These are phyloP conservation scores for Brachionus angularis DNA, from an alignment of 1,140 invertebrate species.

Conservation along the genomic window DNA sequence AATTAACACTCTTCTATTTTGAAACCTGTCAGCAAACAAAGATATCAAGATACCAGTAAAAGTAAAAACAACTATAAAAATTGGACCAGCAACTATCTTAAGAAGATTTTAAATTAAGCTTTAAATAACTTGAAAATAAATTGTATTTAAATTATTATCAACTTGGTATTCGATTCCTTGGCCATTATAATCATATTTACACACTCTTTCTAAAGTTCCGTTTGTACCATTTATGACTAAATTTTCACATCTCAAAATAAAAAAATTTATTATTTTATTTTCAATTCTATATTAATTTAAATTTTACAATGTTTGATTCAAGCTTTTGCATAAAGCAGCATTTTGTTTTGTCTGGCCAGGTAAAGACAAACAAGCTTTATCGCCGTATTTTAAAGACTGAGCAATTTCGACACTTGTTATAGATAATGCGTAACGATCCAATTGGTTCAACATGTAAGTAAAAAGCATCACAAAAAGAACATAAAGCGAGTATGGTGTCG, in stretches of 20 bases:
- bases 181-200: slow-evolving; percentile 87
- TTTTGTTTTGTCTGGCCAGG: slow-evolving; percentile 2
- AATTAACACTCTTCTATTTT: slow-evolving; percentile 63
- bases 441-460: slow-evolving; percentile 58
- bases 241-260: neutral
- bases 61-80: slow-evolving; percentile 84
- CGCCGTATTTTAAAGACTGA: slow-evolving; percentile 72
- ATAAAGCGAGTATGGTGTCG: slow-evolving; percentile 52
- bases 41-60: slow-evolving; percentile 77
- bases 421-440: slow-evolving; percentile 57
- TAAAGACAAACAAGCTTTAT: slow-evolving; percentile 72
- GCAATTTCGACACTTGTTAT: slow-evolving; percentile 56
- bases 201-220: slow-evolving; percentile 62
- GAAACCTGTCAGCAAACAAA: slow-evolving; percentile 65
- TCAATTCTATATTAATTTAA: neutral
- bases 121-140: neutral
- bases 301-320: slow-evolving; percentile 45
- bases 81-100: slow-evolving; percentile 75
- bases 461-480: slow-evolving; percentile 54
- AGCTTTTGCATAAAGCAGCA: slow-evolving; percentile 29
- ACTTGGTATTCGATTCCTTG: slow-evolving; percentile 80
- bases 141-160: neutral
- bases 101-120: neutral
- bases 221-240: slow-evolving; percentile 58
- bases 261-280: neutral